phyloP scores from a whole-genome alignment of 2,888 invertebrate genomes.

The Onchidella celtica region DNA sequence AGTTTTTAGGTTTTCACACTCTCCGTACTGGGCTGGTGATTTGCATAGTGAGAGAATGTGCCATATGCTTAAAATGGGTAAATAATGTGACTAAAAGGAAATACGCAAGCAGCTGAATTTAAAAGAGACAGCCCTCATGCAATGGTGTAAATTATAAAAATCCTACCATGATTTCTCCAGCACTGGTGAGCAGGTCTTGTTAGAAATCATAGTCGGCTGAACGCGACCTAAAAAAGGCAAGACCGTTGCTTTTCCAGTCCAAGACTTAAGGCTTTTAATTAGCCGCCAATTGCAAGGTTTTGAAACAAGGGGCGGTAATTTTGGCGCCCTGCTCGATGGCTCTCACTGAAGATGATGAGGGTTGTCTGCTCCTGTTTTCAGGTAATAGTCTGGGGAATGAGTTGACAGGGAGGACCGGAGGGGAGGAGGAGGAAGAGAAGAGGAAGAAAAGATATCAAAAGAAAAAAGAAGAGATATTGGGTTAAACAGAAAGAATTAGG shows the following conservation, averaged over 20 bases:
- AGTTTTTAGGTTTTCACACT: too few species aligned
- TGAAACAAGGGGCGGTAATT: conserved; percentile 29
- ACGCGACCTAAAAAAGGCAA: background rate
- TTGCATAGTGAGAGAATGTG: too few species aligned
- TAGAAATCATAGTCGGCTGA: background rate
- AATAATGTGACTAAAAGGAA: too few species aligned
- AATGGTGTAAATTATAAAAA: too few species aligned
- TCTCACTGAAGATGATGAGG: conserved; percentile 3
- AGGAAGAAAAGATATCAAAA: background rate
- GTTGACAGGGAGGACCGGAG: background rate
- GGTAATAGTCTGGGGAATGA: background rate
- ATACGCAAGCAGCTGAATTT: too few species aligned
- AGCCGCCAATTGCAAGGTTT: conserved; percentile 24
- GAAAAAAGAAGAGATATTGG: background rate
- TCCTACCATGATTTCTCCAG: too few species aligned
- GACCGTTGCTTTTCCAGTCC: background rate
- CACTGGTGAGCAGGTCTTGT: too few species aligned
- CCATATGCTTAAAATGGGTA: too few species aligned
- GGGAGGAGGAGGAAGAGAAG: background rate
- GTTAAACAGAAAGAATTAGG: background rate
- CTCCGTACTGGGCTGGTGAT: too few species aligned
- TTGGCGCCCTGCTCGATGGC: conserved; percentile 18
- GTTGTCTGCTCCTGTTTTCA: conserved; percentile 1
- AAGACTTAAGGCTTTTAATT: conserved; percentile 20
- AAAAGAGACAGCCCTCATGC: too few species aligned